These are phyloP conservation scores for Yponomeuta malinellus DNA, from an alignment of 2,888 invertebrate species.

Conservation along the genomic window DNA sequence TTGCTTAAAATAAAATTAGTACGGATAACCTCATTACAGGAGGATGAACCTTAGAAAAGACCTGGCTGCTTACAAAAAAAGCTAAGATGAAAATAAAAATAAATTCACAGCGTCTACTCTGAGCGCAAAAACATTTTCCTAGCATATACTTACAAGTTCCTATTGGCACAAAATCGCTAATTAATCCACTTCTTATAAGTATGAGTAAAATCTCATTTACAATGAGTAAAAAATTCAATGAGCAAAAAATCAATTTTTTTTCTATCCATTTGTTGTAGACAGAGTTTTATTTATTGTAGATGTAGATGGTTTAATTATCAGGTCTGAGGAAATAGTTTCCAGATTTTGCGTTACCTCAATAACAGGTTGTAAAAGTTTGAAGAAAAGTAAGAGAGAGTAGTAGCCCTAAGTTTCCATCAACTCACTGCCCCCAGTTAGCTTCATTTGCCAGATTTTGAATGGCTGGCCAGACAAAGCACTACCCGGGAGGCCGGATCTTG, in stretches of 20 bases:
- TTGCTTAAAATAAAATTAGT: not conserved
- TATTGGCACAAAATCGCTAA: too few species aligned
- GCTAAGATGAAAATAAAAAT: not conserved
- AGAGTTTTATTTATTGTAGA: too few species aligned
- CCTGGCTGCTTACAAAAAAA: not conserved
- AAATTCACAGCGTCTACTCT: not conserved
- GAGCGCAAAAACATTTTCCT: too few species aligned
- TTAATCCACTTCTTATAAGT: too few species aligned
- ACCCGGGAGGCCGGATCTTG: not conserved
- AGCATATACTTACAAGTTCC: too few species aligned
- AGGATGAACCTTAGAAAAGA: not conserved
- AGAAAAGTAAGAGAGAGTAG: not conserved
- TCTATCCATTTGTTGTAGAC: too few species aligned
- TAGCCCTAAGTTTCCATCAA: not conserved
- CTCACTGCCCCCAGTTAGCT: not conserved
- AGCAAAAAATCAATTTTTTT: too few species aligned
- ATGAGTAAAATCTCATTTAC: too few species aligned
- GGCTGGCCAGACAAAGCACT: slow-evolving; percentile 14
- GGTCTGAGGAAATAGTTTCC: too few species aligned
- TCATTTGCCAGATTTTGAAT: slow-evolving; percentile 16
- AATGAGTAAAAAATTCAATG: too few species aligned
- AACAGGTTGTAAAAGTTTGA: not conserved
- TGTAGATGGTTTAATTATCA: too few species aligned
- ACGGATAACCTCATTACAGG: not conserved
- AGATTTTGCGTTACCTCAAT: too few species aligned